phyloP scores from a whole-genome alignment of 2,113 vertebrate genomes.

The Gopherus evgoodei region DNA sequence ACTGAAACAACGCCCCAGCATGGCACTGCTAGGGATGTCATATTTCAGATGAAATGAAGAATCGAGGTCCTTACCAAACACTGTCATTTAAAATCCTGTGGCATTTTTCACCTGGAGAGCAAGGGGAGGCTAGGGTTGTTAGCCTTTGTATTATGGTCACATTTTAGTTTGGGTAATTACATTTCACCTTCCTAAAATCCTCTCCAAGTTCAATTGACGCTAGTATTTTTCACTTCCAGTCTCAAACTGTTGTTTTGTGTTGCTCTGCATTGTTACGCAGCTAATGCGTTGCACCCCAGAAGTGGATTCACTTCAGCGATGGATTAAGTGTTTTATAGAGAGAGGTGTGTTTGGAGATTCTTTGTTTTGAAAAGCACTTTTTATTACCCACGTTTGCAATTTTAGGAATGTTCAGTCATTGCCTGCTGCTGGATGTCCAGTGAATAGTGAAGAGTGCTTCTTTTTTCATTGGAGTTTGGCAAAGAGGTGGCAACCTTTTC shows the following conservation, averaged over 20 bases:
- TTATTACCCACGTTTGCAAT: not conserved
- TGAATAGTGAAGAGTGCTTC: not conserved
- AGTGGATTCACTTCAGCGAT: not conserved
- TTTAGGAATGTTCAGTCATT: not conserved
- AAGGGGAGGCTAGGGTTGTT: not conserved
- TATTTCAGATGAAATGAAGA: not conserved
- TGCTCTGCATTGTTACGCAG: not conserved
- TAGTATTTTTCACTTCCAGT: not conserved
- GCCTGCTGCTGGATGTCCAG: not conserved
- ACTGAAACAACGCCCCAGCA: not conserved
- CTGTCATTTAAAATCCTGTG: not conserved
- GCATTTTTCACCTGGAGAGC: not conserved
- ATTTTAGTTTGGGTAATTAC: not conserved
- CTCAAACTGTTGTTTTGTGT: not conserved
- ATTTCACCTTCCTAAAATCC: not conserved
- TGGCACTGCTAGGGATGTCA: accelerated
- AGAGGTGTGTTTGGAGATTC: not conserved
- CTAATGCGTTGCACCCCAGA: not conserved
- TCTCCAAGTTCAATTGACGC: not conserved
- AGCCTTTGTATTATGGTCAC: not conserved
- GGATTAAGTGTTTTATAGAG: not conserved
- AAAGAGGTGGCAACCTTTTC: not conserved
- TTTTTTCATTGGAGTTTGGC: not conserved
- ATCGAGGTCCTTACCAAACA: not conserved
- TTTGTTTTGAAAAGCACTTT: not conserved